Evolutionary conservation across 2,113 vertebrate species (phyloP), one percentile per base, ranked within the genome.

Genomic region (Castor canadensis): DNA sequence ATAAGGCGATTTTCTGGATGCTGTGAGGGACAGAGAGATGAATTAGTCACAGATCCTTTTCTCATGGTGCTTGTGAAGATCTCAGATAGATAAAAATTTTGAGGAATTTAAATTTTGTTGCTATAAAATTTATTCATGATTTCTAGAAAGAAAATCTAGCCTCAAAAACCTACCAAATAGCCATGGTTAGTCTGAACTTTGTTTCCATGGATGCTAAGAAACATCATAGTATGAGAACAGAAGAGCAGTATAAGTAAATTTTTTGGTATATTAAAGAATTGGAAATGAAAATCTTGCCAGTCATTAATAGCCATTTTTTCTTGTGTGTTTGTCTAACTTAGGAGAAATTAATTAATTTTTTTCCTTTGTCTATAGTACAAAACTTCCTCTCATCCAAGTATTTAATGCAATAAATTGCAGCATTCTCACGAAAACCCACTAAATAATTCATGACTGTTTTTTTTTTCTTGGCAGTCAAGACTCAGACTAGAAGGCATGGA

Each of bases 401-500:
- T 58, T 92, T 60, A 47, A 9, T 91, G 12, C 0, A 1, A 86
- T 77, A 82, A 45, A 62, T 62, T 92, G 35, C 56, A 62, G 3
- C 40, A 10, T 86, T 93, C 15, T 92, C 8, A 49, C 40, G 47
- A 96, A 95, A 76, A 56, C 28, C 35, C 60, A 35, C 93, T 69
- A 64, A 72, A 43, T 87, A 95, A 93, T 80, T 64, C 52, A 62
- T 71, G 28, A 38, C 49, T 62, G 19, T 62, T 56, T 16, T 75
- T 85, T 45, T 83, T 38, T 13, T 28, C 67, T 52, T 73, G 58
- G 92, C 24, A 95, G 47, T 75, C 81, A 95, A 96, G 94, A 84
- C 60, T 38, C 9, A 95, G 89, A 93, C 22, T 87, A 69, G 89
- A 97, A 97, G 97, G 83, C 86, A 93, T 16, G 71, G 30, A 92